These are phyloP conservation scores for Oreochromis grahami DNA, from an alignment of 2,797 vertebrate species.

Conservation along the genomic window DNA sequence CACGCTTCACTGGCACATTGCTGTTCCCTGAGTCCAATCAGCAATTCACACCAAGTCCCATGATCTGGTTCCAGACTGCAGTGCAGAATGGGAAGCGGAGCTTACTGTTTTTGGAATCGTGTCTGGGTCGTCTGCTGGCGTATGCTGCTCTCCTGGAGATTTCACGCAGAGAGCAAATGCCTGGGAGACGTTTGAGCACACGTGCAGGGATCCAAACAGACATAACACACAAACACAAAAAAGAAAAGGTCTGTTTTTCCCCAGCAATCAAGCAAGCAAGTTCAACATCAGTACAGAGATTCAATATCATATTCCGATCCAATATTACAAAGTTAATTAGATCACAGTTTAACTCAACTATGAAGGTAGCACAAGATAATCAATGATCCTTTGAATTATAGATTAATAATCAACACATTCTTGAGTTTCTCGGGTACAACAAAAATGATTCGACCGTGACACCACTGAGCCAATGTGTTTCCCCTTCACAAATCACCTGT, in stretches of 20 bases:
- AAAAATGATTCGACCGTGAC: neutral
- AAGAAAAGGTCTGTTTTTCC: neutral
- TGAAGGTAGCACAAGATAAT: neutral
- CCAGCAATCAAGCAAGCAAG: neutral
- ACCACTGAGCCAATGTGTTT: neutral
- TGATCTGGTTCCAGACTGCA: constrained; percentile 54
- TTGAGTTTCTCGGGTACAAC: neutral
- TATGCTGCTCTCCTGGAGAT: constrained; percentile 63
- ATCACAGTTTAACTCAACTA: neutral
- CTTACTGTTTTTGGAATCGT: constrained; percentile 58
- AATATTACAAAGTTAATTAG: neutral
- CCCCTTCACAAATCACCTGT: constrained; percentile 51
- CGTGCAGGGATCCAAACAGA: neutral
- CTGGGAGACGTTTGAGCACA: constrained; percentile 38
- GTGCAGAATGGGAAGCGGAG: constrained; percentile 29
- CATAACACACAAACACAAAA: neutral
- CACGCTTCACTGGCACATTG: constrained; percentile 49
- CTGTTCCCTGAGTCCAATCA: constrained; percentile 51
- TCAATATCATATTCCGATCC: neutral
- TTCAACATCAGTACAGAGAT: neutral
- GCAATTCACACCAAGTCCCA: constrained; percentile 50
- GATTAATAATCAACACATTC: neutral
- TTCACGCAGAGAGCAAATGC: constrained; percentile 66
- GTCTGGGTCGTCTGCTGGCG: constrained; percentile 52
- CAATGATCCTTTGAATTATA: neutral